A percentile compares a stretch with the other conserved stretches of the same genome.
phyloP scores from a whole-genome alignment of 2,113 vertebrate genomes.

The Corythornis vintsioides region DNA sequence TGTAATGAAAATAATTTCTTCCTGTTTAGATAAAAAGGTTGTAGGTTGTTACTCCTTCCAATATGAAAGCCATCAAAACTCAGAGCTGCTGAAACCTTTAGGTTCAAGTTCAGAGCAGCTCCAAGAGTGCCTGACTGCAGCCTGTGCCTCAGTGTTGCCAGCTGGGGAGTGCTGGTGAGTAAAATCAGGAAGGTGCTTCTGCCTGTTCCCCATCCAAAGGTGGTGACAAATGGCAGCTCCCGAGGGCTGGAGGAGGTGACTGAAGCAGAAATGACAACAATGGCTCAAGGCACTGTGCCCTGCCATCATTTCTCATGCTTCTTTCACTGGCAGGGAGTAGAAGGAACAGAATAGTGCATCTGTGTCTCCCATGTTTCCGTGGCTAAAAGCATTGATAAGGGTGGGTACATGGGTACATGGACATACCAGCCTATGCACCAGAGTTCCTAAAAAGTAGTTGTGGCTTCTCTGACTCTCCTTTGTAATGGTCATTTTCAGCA shows the following conservation, averaged over 20 bases:
- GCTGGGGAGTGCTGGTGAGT: rapidly evolving
- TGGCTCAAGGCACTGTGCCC: neutral
- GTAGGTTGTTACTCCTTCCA: neutral
- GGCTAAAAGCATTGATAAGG: neutral
- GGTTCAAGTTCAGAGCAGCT: neutral
- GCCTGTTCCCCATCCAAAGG: neutral
- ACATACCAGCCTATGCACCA: neutral
- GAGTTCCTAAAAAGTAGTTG: neutral
- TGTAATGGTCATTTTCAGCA: neutral
- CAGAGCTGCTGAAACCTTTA: neutral
- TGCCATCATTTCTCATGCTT: neutral
- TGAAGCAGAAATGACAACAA: neutral
- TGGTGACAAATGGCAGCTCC: neutral
- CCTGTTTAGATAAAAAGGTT: neutral
- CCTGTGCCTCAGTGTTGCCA: neutral
- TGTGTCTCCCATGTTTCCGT: neutral
- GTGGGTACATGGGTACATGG: neutral
- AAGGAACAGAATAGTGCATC: neutral
- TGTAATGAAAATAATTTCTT: neutral
- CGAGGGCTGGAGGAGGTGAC: neutral
- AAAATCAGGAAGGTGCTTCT: neutral
- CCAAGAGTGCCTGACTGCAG: neutral
- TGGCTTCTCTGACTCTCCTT: neutral
- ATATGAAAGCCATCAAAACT: neutral
- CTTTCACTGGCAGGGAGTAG: neutral